phyloP scores from a whole-genome alignment of 2,888 invertebrate species.

The Athalia cordata region DNA sequence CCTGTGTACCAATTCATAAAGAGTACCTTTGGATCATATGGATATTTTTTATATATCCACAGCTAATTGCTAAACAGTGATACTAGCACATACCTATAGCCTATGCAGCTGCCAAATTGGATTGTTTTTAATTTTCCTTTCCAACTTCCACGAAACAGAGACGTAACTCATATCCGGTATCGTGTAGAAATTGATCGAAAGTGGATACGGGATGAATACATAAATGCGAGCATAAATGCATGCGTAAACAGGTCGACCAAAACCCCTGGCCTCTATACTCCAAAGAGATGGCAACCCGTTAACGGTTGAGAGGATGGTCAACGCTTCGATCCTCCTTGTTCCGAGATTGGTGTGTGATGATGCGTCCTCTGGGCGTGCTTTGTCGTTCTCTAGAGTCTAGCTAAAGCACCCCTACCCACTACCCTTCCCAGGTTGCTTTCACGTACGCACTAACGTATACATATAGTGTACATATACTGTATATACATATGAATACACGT shows the following conservation, averaged over 20 bases:
- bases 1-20: too few species aligned
- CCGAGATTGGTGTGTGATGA: background rate
- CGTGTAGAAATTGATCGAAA: background rate
- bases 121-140: too few species aligned
- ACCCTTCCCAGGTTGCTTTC: constrained; percentile 7
- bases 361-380: constrained; percentile 24
- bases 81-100: too few species aligned
- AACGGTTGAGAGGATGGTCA: constrained; percentile 22
- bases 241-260: background rate
- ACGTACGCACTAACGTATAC: background rate
- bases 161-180: too few species aligned
- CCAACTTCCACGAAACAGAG: too few species aligned
- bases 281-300: constrained; percentile 18
- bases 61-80: too few species aligned
- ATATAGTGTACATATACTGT: too few species aligned
- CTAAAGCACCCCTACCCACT: too few species aligned
- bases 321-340: constrained; percentile 8
- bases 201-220: background rate
- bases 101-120: too few species aligned
- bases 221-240: constrained; percentile 20
- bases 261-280: background rate
- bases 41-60: too few species aligned
- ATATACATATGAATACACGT: too few species aligned
- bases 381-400: background rate
- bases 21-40: too few species aligned